A percentile compares a stretch with the other conserved stretches of the same genome.
These are phyloP conservation scores for Ormia ochracea DNA, from an alignment of 2,888 invertebrate genomes.

Conservation along the genomic window DNA sequence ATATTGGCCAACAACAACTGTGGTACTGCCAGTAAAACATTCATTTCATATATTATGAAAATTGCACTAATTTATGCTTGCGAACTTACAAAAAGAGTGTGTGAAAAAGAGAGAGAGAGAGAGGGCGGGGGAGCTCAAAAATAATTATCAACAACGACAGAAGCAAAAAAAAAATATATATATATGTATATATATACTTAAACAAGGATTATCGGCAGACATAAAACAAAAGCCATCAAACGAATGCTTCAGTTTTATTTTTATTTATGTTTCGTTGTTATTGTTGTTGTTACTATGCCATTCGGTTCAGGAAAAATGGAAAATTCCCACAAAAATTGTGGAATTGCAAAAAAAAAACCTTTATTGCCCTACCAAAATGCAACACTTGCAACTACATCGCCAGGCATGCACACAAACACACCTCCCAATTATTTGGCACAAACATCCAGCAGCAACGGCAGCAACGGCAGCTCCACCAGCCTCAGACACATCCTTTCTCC, in stretches of 20 bases:
- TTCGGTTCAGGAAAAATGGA: not conserved
- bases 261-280: not conserved
- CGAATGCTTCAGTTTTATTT: not conserved
- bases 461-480: not conserved
- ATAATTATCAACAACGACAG: not conserved
- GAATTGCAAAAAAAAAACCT: constrained; percentile 44
- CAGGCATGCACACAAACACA: constrained; percentile 31
- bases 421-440: constrained; percentile 44
- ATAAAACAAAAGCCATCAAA: constrained; percentile 47
- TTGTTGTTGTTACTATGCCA: not conserved
- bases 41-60: constrained; percentile 55
- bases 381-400: constrained; percentile 26
- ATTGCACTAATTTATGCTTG: constrained; percentile 61
- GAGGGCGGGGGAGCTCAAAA: too few relatives aligned
- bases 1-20: not conserved
- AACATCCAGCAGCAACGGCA: not conserved
- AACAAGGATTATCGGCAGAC: constrained; percentile 60
- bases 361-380: constrained; percentile 43
- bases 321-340: constrained; percentile 52
- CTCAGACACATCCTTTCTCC: constrained; percentile 33
- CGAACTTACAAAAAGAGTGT: not conserved
- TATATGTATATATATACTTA: not conserved
- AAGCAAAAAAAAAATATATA: not conserved
- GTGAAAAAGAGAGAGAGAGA: too few relatives aligned
- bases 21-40: constrained; percentile 36